Evolutionary conservation across 2,888 invertebrate genomes (phyloP).

Genomic region (Dioctria rufipes): DNA sequence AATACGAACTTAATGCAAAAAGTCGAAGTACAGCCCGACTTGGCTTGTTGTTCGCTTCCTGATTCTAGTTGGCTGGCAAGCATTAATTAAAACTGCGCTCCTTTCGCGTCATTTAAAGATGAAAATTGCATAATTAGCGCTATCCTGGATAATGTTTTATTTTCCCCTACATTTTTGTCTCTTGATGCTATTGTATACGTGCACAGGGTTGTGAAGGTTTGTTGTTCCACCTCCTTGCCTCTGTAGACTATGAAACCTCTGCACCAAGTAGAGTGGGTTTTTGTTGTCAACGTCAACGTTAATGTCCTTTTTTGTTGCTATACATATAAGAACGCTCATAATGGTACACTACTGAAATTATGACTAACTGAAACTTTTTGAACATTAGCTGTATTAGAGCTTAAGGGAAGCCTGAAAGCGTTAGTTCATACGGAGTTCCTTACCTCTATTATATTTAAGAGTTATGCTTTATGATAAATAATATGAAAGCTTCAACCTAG

Average conservation of each 20-base stretch:
- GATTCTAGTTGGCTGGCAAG: slow-evolving; percentile 39
- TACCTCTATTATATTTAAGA: too few species aligned
- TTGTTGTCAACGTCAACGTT: slow-evolving; percentile 39
- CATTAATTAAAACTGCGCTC: slow-evolving; percentile 54
- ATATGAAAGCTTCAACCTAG: too few species aligned
- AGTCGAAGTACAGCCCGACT: slow-evolving; percentile 14
- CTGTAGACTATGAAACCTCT: slow-evolving; percentile 4
- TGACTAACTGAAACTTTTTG: slow-evolving; percentile 29
- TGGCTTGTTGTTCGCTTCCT: slow-evolving; percentile 24
- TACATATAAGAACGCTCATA: slow-evolving; percentile 32
- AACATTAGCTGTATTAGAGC: neutral
- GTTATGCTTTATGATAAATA: too few species aligned
- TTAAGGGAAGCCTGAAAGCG: too few species aligned
- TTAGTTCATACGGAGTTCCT: too few species aligned
- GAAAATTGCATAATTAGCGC: slow-evolving; percentile 55
- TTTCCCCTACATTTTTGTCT: slow-evolving; percentile 26
- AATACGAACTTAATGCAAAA: slow-evolving; percentile 8
- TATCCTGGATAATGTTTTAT: slow-evolving; percentile 53
- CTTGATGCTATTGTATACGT: slow-evolving; percentile 33
- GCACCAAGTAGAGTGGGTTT: slow-evolving; percentile 17
- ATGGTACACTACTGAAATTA: slow-evolving; percentile 34
- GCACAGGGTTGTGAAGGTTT: slow-evolving; percentile 31
- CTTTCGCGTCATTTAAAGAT: slow-evolving; percentile 54
- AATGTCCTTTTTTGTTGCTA: slow-evolving; percentile 41
- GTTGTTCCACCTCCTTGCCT: neutral